Evolutionary conservation across 2,113 vertebrate genomes (phyloP).

Genomic region (Chaetura pelagica): DNA sequence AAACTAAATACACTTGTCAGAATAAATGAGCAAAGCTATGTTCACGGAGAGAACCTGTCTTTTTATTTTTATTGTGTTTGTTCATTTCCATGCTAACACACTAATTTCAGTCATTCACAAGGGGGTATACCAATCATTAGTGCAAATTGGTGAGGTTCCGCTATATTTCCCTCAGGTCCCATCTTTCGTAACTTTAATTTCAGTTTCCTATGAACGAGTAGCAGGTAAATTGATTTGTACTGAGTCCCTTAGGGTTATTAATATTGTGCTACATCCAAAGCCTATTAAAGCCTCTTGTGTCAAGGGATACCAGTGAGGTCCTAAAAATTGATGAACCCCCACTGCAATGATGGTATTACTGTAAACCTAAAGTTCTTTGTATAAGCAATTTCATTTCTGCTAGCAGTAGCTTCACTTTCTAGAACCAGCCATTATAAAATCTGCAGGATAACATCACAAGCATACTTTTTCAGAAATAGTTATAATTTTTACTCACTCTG

Average conservation of each 20-base stretch:
- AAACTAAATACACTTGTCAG: slow-evolving; percentile 59
- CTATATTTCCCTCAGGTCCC: slow-evolving; percentile 67
- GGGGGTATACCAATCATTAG: slow-evolving; percentile 65
- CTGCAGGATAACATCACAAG: background rate
- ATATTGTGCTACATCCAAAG: slow-evolving; percentile 59
- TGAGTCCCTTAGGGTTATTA: slow-evolving; percentile 65
- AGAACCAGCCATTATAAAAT: background rate
- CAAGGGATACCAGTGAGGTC: slow-evolving; percentile 46
- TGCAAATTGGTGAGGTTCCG: slow-evolving; percentile 69
- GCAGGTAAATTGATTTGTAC: slow-evolving; percentile 68
- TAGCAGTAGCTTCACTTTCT: background rate
- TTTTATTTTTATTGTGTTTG: slow-evolving; percentile 66
- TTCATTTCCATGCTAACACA: slow-evolving; percentile 59
- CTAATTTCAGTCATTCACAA: slow-evolving; percentile 62
- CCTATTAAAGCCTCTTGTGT: slow-evolving; percentile 57
- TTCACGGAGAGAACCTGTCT: background rate
- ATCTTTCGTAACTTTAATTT: slow-evolving; percentile 70
- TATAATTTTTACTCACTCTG: background rate
- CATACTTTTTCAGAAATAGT: background rate
- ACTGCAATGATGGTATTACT: background rate
- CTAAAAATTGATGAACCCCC: slow-evolving; percentile 54
- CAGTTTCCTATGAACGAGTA: slow-evolving; percentile 58
- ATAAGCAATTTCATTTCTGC: slow-evolving; percentile 1
- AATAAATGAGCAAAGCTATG: slow-evolving; percentile 50
- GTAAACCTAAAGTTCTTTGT: slow-evolving; percentile 15